Percentiles rank a stretch among this genome's conserved stretches.
phyloP scores from a whole-genome alignment of 2,113 vertebrate species.

The Aphyosemion australe region DNA sequence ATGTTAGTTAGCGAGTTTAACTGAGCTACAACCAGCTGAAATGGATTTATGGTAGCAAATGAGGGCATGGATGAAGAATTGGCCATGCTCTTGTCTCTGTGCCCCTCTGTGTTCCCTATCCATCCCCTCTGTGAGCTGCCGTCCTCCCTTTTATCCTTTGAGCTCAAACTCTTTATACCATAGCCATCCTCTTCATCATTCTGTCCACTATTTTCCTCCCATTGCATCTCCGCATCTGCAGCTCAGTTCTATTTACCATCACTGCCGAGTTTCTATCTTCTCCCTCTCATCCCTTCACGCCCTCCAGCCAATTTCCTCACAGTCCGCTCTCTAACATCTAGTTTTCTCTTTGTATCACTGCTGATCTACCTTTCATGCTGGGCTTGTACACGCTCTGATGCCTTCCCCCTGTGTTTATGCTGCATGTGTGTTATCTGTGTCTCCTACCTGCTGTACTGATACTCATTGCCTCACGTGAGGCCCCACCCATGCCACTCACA shows the following conservation, averaged over 20 bases:
- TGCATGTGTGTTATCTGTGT: constrained; percentile 74
- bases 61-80: constrained; percentile 10
- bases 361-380: constrained; percentile 71
- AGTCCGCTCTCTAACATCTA: constrained; percentile 66
- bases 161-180: constrained; percentile 30
- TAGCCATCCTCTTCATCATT: constrained; percentile 42
- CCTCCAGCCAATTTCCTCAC: constrained; percentile 69
- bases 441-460: constrained; percentile 62
- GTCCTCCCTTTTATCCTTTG: constrained; percentile 38
- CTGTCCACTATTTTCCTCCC: constrained; percentile 40
- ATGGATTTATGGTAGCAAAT: neutral
- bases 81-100: constrained; percentile 6
- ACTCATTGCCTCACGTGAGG: constrained; percentile 59
- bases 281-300: constrained; percentile 54
- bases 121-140: constrained; percentile 30
- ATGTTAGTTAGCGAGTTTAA: constrained; percentile 38
- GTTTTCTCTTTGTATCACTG: constrained; percentile 69
- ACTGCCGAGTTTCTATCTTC: constrained; percentile 47
- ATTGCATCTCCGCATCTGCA: constrained; percentile 47
- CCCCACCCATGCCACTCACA: constrained; percentile 68
- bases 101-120: constrained; percentile 21
- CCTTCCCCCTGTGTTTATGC: constrained; percentile 72
- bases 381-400: constrained; percentile 62
- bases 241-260: constrained; percentile 61
- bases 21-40: constrained; percentile 19